These are phyloP conservation scores for Cnemophilus loriae DNA, from an alignment of 2,113 vertebrate species.

Conservation along the genomic window DNA sequence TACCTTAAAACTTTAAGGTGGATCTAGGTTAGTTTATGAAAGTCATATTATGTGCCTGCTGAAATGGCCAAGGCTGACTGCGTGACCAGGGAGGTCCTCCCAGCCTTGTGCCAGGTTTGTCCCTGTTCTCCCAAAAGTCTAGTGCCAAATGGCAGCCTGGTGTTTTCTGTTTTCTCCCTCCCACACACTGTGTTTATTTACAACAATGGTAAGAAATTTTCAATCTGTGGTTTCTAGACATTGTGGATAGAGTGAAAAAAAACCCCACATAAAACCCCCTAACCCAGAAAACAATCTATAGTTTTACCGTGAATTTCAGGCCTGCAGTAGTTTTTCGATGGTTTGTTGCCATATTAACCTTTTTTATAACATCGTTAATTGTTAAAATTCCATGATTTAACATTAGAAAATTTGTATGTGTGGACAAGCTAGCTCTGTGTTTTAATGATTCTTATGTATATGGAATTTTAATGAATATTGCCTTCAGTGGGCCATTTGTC, in stretches of 20 bases:
- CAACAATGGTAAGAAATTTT: neutral
- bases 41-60: neutral
- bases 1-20: neutral
- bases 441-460: neutral
- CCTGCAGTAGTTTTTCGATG: neutral
- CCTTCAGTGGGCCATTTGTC: neutral
- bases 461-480: constrained; percentile 41
- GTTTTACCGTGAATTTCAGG: neutral
- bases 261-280: fast-evolving
- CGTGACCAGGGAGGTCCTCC: fast-evolving
- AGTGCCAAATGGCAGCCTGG: fast-evolving
- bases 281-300: neutral
- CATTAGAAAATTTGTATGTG: neutral
- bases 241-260: neutral
- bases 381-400: neutral
- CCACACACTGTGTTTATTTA: neutral
- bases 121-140: neutral
- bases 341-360: neutral
- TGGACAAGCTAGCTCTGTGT: neutral
- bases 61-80: neutral
- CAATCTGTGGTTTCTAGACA: neutral
- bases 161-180: neutral
- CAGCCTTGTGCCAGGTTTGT: neutral
- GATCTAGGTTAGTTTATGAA: neutral
- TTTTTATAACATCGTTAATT: neutral